Evolutionary conservation across 2,113 vertebrate species (phyloP), one percentile per base, ranked within the genome.

Genomic region (Cavia porcellus): DNA sequence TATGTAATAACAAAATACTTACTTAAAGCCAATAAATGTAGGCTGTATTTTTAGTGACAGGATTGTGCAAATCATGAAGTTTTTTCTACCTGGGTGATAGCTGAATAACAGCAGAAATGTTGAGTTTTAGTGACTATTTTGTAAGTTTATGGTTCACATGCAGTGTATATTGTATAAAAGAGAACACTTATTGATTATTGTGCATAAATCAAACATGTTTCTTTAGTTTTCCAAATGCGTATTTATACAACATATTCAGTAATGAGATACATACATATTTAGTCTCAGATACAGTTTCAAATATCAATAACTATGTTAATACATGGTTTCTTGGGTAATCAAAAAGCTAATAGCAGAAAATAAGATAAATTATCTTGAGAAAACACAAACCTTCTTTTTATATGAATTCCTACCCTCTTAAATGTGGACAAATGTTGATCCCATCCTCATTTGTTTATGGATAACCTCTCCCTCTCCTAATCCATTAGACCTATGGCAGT

Each of bases 381-480:
- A 47, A 77, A 47, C 24, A 47, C 45, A 77, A 74, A 47, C 24
- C 45, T 77, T 77, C 14, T 77, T 45, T 77, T 77, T 47, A 77
- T 5, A n/a, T 28, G 32, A 7, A 42, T 83, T 59, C 55, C 22
- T 83, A 42, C 17, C 62, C 1, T 66, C 61, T 22, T 89, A 45
- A 45, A 47, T 75, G 50, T 42, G 7, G 52, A 4, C 15, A 87
- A 35, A 32, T 77, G 12, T 10, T 86, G 42, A 82, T 5, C 61
- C 75, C 24, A 2, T 74, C 6, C 1, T 24, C 19, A 42, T 13
- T 1, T 52, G 15, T 1, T 14, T 20, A 0, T 32, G 57, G 20
- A 55, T 45, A 57, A 50, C 79, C 24, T 8, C 47, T 75, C 5
- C 42, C 74, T 9, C 13, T 81, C 50, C 22, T 62, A 19, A 89